phyloP scores from a whole-genome alignment of 2,797 vertebrate species.

The Salarias fasciatus region DNA sequence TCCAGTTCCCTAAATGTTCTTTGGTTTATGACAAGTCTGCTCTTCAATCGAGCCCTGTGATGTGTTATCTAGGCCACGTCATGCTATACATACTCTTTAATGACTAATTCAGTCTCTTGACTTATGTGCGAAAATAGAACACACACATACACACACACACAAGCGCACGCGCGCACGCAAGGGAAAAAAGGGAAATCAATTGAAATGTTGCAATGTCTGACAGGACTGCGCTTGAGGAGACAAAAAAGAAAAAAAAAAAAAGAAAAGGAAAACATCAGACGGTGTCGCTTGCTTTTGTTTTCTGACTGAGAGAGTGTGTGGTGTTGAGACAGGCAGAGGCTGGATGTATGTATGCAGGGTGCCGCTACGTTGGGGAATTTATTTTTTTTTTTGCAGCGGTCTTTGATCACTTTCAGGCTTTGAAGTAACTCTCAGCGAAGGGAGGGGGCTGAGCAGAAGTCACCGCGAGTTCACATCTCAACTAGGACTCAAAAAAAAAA shows the following conservation, averaged over 20 bases:
- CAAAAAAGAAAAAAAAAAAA: slow-evolving; percentile 52
- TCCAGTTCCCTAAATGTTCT: slow-evolving; percentile 60
- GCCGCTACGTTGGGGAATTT: slow-evolving; percentile 80
- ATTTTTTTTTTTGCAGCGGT: slow-evolving; percentile 74
- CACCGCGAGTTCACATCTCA: slow-evolving; percentile 82
- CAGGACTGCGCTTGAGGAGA: slow-evolving; percentile 75
- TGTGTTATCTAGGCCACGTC: slow-evolving; percentile 81
- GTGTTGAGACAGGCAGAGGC: slow-evolving; percentile 68
- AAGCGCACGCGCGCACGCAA: slow-evolving; percentile 1
- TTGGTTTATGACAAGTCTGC: slow-evolving; percentile 76
- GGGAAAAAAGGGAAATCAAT: slow-evolving; percentile 69
- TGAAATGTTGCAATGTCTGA: slow-evolving; percentile 80
- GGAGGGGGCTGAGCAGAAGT: slow-evolving; percentile 80
- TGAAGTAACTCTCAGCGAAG: slow-evolving; percentile 84
- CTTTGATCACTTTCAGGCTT: slow-evolving; percentile 89
- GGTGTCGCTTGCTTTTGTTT: slow-evolving; percentile 85
- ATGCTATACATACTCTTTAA: slow-evolving; percentile 75
- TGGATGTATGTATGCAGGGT: slow-evolving; percentile 77
- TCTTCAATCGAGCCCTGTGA: slow-evolving; percentile 70
- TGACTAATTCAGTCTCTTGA: slow-evolving; percentile 78
- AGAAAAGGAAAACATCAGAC: slow-evolving; percentile 71
- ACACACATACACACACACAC: slow-evolving; percentile 28
- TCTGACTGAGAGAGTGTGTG: slow-evolving; percentile 48
- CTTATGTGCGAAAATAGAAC: slow-evolving; percentile 75
- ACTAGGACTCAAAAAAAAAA: slow-evolving; percentile 79